Evolutionary conservation across 2,888 invertebrate species (phyloP).

Genomic region (Schizaphis graminum): DNA sequence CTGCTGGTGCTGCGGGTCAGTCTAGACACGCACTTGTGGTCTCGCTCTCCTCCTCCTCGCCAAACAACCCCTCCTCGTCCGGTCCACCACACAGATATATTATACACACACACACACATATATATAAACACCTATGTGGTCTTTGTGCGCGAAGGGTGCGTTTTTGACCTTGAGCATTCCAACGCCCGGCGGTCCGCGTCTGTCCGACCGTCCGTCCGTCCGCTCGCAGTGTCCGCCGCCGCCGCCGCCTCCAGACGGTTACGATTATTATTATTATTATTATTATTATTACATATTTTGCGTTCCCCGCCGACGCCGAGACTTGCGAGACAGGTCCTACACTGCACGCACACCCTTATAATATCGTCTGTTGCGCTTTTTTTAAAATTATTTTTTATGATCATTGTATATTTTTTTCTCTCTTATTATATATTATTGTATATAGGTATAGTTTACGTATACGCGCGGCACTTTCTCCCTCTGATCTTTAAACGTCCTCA

Average conservation of each 20-base stretch:
- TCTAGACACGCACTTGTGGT: conserved; percentile 62
- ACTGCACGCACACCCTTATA: background rate
- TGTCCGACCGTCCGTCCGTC: conserved; percentile 41
- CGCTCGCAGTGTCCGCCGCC: conserved; percentile 43
- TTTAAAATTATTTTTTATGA: background rate
- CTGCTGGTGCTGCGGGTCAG: conserved; percentile 50
- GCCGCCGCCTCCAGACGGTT: conserved; percentile 42
- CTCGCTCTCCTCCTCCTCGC: conserved; percentile 30
- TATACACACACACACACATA: no score
- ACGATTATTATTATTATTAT: conserved; percentile 44
- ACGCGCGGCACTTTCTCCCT: background rate
- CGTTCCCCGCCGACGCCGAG: conserved; percentile 17
- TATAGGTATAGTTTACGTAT: background rate
- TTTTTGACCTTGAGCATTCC: conserved; percentile 62
- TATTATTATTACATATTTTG: conserved; percentile 41
- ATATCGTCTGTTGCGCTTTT: conserved; percentile 1
- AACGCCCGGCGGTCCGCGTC: conserved; percentile 42
- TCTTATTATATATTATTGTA: background rate
- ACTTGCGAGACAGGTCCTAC: conserved; percentile 44
- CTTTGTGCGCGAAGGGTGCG: conserved; percentile 48
- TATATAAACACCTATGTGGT: background rate
- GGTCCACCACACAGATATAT: background rate
- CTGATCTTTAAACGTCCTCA: conserved; percentile 37
- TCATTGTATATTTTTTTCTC: conserved; percentile 7
- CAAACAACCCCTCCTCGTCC: conserved; percentile 49